phyloP scores from a whole-genome alignment of 2,797 vertebrate species.

The Dromococcyx pavoninus region DNA sequence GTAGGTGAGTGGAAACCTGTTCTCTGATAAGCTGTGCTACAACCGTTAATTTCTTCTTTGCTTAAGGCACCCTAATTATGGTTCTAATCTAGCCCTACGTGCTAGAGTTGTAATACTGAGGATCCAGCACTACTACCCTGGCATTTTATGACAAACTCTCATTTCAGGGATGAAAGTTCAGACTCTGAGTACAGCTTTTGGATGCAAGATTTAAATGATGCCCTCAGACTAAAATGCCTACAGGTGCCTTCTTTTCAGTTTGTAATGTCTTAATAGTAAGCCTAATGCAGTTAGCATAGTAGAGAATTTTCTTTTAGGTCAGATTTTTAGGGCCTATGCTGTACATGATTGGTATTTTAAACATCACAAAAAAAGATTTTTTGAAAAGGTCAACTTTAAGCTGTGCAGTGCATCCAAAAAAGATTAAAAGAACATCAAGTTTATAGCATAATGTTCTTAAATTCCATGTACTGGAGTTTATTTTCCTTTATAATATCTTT shows the following conservation, averaged over 20 bases:
- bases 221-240: background rate
- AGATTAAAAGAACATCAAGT: conserved; percentile 8
- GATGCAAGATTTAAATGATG: background rate
- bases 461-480: background rate
- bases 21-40: background rate
- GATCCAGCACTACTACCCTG: background rate
- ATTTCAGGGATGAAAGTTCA: background rate
- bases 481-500: conserved; percentile 6
- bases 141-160: background rate
- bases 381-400: background rate
- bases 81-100: background rate
- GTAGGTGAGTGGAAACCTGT: background rate
- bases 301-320: background rate
- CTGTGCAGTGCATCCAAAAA: background rate
- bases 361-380: background rate
- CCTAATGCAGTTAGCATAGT: background rate
- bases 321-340: background rate
- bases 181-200: background rate
- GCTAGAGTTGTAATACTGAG: background rate
- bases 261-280: background rate
- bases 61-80: background rate
- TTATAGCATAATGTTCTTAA: conserved; percentile 25
- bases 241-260: background rate
- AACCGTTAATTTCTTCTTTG: background rate
- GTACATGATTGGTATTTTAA: background rate